Conservation (phyloP, 1,140 invertebrate genomes). For the Drosophila nigromelanica region DNA sequence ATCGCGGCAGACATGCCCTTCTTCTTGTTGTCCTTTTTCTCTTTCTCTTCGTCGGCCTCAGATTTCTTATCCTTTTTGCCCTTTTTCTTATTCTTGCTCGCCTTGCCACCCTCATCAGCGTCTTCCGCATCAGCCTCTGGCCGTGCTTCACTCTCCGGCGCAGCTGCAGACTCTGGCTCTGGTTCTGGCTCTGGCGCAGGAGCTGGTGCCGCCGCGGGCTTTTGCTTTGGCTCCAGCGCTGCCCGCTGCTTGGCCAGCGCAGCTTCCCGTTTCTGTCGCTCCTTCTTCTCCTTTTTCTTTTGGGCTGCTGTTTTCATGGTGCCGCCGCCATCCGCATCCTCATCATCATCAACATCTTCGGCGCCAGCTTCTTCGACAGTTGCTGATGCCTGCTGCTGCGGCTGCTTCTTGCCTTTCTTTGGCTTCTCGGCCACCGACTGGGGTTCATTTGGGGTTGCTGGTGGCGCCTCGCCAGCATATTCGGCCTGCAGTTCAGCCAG, state of each 20-base stretch:
- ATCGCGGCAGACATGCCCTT: slow-evolving; percentile 92
- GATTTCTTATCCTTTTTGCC: slow-evolving; percentile 85
- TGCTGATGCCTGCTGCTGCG: slow-evolving; percentile 52
- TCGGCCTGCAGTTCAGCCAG: slow-evolving; percentile 92
- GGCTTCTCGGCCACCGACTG: slow-evolving; percentile 84
- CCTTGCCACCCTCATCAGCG: slow-evolving; percentile 75
- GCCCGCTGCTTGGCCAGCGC: slow-evolving; percentile 81
- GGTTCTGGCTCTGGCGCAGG: slow-evolving; percentile 65
- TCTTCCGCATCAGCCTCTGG: slow-evolving; percentile 83
- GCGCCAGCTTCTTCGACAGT: slow-evolving; percentile 69
- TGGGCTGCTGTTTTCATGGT: slow-evolving; percentile 93
- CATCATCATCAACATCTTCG: slow-evolving; percentile 85
- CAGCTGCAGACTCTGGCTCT: slow-evolving; percentile 78
- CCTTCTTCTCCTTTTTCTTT: slow-evolving; percentile 94
- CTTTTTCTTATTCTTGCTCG: slow-evolving; percentile 86
- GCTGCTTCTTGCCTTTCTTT: slow-evolving; percentile 85
- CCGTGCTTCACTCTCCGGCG: slow-evolving; percentile 83
- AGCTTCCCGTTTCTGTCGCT: slow-evolving; percentile 90
- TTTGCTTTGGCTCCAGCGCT: slow-evolving; percentile 85
- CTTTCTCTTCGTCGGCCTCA: slow-evolving; percentile 86
- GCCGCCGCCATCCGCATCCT: slow-evolving; percentile 86
- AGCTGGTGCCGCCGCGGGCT: slow-evolving; percentile 58
- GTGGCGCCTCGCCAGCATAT: slow-evolving; percentile 87
- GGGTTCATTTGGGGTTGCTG: slow-evolving; percentile 39
- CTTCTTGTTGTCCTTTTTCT: slow-evolving; percentile 83